Conservation (phyloP, 2,888 invertebrate species). For the Alcis repandata region DNA sequence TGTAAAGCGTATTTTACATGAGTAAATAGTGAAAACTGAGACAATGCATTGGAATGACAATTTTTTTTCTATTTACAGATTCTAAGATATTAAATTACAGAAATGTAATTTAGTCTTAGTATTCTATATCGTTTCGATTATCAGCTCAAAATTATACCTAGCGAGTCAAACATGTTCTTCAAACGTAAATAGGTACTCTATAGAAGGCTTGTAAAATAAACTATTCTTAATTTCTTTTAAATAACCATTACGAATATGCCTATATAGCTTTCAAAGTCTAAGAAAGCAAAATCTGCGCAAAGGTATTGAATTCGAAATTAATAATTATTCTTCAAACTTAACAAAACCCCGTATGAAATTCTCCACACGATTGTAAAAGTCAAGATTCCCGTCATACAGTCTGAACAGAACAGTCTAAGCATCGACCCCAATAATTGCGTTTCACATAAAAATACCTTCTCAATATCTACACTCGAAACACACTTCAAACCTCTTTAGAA, state of each 20-base stretch:
- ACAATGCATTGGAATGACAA: too few species aligned
- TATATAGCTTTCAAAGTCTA: not conserved
- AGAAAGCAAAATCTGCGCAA: not conserved
- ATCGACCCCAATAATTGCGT: slow-evolving; percentile 63
- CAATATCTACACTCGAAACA: slow-evolving; percentile 76
- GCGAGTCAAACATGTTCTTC: too few species aligned
- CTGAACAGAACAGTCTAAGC: slow-evolving; percentile 53
- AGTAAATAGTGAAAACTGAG: too few species aligned
- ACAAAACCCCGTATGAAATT: slow-evolving; percentile 31
- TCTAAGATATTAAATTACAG: too few species aligned
- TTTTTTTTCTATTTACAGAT: too few species aligned
- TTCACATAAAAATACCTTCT: slow-evolving; percentile 63
- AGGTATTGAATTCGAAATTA: slow-evolving; percentile 14
- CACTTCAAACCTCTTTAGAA: slow-evolving; percentile 69
- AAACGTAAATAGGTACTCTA: too few species aligned
- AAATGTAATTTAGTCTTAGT: too few species aligned
- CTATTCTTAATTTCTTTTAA: not conserved
- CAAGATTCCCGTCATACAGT: slow-evolving; percentile 56
- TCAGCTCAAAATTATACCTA: too few species aligned
- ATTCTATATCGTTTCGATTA: too few species aligned
- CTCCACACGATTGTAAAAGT: slow-evolving; percentile 41
- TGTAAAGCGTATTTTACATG: not conserved
- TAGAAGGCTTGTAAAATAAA: not conserved
- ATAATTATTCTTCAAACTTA: slow-evolving; percentile 9
- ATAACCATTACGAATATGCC: not conserved